Conservation (phyloP, 2,113 vertebrate genomes). For the Chloebia gouldiae region DNA sequence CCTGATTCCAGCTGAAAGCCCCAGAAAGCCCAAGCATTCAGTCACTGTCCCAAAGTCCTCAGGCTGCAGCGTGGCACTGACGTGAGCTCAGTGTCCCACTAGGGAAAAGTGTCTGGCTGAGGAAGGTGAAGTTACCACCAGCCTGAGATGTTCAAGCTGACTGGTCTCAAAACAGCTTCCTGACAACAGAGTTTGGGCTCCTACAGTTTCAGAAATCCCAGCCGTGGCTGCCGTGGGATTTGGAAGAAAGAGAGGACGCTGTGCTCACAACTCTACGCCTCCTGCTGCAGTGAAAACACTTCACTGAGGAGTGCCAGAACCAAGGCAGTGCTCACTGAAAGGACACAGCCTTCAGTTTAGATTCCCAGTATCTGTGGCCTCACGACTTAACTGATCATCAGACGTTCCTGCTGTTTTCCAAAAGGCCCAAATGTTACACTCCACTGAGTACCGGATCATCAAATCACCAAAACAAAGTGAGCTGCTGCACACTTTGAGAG, state of each 20-base stretch:
- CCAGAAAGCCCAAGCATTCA: neutral
- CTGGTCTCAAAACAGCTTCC: neutral
- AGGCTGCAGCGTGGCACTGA: accelerated
- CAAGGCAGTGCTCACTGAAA: neutral
- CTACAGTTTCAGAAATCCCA: neutral
- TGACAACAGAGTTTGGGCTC: neutral
- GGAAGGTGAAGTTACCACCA: neutral
- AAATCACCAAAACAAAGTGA: neutral
- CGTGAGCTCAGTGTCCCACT: accelerated
- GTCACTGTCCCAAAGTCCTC: neutral
- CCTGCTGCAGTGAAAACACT: neutral
- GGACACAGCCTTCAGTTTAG: neutral
- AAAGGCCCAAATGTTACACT: neutral
- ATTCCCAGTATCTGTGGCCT: neutral
- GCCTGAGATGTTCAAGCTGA: accelerated
- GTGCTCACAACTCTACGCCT: accelerated
- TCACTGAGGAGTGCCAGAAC: neutral
- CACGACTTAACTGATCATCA: neutral
- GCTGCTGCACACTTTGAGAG: neutral
- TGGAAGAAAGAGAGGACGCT: neutral
- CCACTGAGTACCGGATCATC: neutral
- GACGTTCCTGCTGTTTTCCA: neutral
- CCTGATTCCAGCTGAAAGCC: neutral
- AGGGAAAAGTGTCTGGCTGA: neutral
- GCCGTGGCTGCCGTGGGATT: neutral